Conservation (phyloP, 2,888 invertebrate genomes). For the Conistra vaccinii region DNA sequence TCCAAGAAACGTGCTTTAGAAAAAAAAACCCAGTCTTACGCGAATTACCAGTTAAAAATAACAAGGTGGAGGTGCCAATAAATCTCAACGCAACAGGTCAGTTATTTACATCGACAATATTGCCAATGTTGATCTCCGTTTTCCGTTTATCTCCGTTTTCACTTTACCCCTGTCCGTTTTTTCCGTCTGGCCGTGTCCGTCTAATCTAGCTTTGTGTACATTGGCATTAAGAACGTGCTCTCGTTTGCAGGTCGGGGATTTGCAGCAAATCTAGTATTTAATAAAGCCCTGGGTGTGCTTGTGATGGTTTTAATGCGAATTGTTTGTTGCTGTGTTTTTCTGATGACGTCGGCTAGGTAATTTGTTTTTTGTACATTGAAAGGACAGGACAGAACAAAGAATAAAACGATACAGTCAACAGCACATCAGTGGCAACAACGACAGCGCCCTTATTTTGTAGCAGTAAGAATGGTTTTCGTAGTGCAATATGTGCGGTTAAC, state of each 20-base stretch:
- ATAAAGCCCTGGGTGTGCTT: conserved; percentile 23
- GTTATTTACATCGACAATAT: conserved; percentile 47
- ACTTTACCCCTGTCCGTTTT: conserved; percentile 25
- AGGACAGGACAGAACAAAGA: background rate
- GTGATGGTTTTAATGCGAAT: background rate
- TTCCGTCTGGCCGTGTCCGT: conserved; percentile 24
- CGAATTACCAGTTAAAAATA: conserved; percentile 7
- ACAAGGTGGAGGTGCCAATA: conserved; percentile 10
- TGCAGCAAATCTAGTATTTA: conserved; percentile 37
- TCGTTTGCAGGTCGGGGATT: conserved; percentile 47
- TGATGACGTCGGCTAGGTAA: background rate
- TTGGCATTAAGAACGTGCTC: conserved; percentile 43
- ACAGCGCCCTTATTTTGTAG: background rate
- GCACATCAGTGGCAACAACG: background rate
- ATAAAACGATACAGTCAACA: background rate
- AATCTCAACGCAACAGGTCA: conserved; percentile 38
- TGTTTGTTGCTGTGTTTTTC: background rate
- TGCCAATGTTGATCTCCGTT: conserved; percentile 42
- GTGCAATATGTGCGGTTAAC: background rate
- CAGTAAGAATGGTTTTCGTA: background rate
- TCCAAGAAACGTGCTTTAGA: background rate
- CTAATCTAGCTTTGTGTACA: conserved; percentile 49
- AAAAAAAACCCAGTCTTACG: background rate
- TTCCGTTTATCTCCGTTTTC: conserved; percentile 17
- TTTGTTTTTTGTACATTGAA: background rate